phyloP scores from a whole-genome alignment of 1,140 invertebrate species.

The Tachypleus tridentatus region DNA sequence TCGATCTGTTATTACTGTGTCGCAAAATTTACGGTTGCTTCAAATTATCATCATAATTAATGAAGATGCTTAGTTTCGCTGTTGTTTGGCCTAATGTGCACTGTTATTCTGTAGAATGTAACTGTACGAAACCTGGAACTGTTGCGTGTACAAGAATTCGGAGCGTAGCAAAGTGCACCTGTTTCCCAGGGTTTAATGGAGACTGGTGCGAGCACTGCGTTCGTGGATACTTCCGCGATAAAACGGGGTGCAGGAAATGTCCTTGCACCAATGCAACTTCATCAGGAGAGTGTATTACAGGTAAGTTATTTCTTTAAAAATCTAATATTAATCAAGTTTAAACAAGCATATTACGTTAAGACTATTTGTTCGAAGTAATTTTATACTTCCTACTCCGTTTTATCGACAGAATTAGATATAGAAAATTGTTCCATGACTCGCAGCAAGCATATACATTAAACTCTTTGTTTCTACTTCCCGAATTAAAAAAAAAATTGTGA shows the following conservation, averaged over 20 bases:
- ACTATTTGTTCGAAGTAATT: neutral
- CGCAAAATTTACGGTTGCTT: too few species aligned
- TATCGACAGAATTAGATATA: too few species aligned
- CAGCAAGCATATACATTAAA: neutral
- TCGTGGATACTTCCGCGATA: constrained; percentile 16
- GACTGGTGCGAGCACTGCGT: constrained; percentile 20
- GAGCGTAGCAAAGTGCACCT: constrained; percentile 18
- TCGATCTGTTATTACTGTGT: too few species aligned
- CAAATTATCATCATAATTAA: too few species aligned
- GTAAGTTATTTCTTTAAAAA: constrained; percentile 6
- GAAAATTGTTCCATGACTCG: neutral
- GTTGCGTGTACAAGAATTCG: constrained; percentile 16
- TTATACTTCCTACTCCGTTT: neutral
- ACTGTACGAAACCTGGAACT: constrained; percentile 21
- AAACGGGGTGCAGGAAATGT: constrained; percentile 18
- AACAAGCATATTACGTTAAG: neutral
- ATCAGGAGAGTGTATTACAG: constrained; percentile 20
- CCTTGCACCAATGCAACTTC: constrained; percentile 21
- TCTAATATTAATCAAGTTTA: neutral
- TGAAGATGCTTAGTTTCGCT: too few species aligned
- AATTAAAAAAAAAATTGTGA: too few species aligned
- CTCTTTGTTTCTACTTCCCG: neutral
- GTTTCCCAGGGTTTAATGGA: constrained; percentile 18
- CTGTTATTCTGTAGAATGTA: constrained; percentile 10
- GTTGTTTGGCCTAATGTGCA: too few species aligned